phyloP scores from a whole-genome alignment of 2,888 invertebrate species.

The Caradrina clavipalpis region DNA sequence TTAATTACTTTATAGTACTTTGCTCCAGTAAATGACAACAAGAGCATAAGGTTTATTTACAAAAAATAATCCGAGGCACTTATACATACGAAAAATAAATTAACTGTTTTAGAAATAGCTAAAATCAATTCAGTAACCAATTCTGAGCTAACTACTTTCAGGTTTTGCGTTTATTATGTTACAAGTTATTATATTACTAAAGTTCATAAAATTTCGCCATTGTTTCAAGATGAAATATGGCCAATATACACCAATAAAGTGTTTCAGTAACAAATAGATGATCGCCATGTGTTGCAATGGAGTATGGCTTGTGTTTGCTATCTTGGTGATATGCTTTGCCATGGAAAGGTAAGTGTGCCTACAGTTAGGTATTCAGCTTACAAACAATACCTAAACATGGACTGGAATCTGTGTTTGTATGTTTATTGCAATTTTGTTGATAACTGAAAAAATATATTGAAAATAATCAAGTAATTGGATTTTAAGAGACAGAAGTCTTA shows the following conservation, averaged over 20 bases:
- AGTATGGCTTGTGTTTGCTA: conserved; percentile 88
- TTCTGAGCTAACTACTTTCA: too few relatives aligned
- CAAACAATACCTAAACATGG: conserved; percentile 53
- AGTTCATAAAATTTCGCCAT: not conserved
- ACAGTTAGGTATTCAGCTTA: conserved; percentile 69
- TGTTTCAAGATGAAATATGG: not conserved
- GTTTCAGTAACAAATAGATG: conserved; percentile 77
- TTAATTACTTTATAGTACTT: too few relatives aligned
- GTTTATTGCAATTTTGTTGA: conserved; percentile 55
- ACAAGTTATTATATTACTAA: not conserved
- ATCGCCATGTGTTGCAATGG: conserved; percentile 89
- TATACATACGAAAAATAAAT: too few relatives aligned
- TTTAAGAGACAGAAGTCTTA: not conserved
- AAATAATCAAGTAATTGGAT: not conserved
- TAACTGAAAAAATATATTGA: not conserved
- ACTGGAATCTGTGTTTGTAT: conserved; percentile 47
- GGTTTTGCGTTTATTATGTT: too few relatives aligned
- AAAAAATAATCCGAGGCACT: too few relatives aligned
- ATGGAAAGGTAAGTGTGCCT: conserved; percentile 83
- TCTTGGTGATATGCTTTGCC: conserved; percentile 79
- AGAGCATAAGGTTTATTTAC: too few relatives aligned
- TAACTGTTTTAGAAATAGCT: too few relatives aligned
- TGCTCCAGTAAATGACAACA: too few relatives aligned
- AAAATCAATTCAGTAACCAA: too few relatives aligned
- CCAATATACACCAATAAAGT: conserved; percentile 8